Conservation (phyloP, 2,113 vertebrate genomes). For the Chrysemys picta region DNA sequence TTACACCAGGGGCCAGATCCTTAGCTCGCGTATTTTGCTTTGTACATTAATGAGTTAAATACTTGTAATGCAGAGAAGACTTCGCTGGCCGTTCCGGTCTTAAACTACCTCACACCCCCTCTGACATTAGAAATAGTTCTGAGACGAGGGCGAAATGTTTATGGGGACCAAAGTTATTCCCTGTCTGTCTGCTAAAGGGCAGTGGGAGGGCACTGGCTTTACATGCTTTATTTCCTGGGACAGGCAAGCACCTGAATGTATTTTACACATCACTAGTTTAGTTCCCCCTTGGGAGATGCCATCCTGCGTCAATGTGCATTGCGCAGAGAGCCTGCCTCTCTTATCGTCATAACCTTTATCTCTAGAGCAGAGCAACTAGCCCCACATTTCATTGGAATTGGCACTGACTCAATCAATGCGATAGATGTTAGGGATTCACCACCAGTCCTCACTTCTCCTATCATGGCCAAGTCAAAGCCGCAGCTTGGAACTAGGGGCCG, state of each 20-base stretch:
- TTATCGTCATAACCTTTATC: not conserved
- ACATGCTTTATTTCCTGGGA: not conserved
- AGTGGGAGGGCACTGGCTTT: not conserved
- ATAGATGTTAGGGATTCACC: not conserved
- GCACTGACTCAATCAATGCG: not conserved
- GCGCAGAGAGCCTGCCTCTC: not conserved
- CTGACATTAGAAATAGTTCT: not conserved
- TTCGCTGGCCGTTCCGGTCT: not conserved
- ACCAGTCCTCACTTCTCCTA: not conserved
- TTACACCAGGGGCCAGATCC: no score
- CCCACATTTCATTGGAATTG: not conserved
- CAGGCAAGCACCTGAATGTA: not conserved
- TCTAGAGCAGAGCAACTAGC: not conserved
- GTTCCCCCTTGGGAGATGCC: not conserved
- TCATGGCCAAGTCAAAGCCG: not conserved
- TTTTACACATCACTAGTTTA: not conserved
- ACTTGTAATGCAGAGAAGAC: not conserved
- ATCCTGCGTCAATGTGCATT: not conserved
- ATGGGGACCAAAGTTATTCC: not conserved
- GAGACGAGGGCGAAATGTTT: not conserved
- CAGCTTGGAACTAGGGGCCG: not conserved
- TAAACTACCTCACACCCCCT: not conserved
- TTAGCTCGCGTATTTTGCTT: not conserved
- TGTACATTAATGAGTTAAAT: not conserved
- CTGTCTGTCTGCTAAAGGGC: not conserved